Conservation (phyloP, 2,113 vertebrate genomes). For the human region GRCh38 chr7:14674001-14674500, state of each 20-base stretch:
- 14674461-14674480: background rate
- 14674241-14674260: conserved; percentile 74
- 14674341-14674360: background rate
- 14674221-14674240: conserved; percentile 81
- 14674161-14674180: conserved; percentile 78
- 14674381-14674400: conserved; percentile 14
- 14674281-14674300: conserved; percentile 76
- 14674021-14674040: conserved; percentile 76
- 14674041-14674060: conserved; percentile 63
- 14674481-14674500: background rate
- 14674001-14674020: conserved; percentile 74
- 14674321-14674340: conserved; percentile 31
- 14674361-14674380: background rate
- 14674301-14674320: conserved; percentile 65
- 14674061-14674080: conserved; percentile 54
- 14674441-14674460: background rate
- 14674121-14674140: conserved; percentile 75
- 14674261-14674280: conserved; percentile 73
- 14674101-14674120: conserved; percentile 77
- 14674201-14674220: conserved; percentile 76
- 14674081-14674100: conserved; percentile 62
- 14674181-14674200: conserved; percentile 78
- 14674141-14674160: conserved; percentile 76
- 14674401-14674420: background rate
- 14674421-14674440: background rate